phyloP scores from a whole-genome alignment of 2,797 vertebrate genomes.

The Varecia variegata region DNA sequence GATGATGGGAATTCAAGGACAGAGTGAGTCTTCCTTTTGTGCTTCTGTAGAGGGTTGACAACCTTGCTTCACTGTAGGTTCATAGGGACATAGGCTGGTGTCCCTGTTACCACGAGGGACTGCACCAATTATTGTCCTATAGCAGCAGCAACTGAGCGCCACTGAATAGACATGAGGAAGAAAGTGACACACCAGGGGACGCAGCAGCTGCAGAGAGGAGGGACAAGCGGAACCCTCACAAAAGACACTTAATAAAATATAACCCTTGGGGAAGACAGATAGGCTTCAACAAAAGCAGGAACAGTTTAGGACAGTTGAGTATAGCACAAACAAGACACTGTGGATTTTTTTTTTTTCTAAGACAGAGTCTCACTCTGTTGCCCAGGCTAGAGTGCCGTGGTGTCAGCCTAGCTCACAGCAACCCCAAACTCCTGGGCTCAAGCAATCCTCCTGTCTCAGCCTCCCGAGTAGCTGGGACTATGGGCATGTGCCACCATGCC shows the following conservation, averaged over 20 bases:
- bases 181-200: too few species aligned
- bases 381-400: neutral
- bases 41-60: neutral
- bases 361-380: neutral
- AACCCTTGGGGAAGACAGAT: neutral
- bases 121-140: neutral
- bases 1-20: too few species aligned
- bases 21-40: neutral
- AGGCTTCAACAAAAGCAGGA: too few species aligned
- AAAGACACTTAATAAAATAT: neutral
- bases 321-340: neutral
- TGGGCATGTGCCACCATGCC: rapidly evolving
- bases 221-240: too few species aligned
- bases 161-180: neutral
- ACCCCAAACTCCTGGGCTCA: neutral
- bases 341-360: neutral
- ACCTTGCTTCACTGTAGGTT: neutral
- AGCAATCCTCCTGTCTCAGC: neutral
- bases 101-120: neutral
- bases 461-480: neutral
- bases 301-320: too few species aligned
- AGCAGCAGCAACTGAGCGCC: neutral
- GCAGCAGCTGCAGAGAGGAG: neutral
- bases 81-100: neutral
- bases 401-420: neutral